phyloP scores from a whole-genome alignment of 2,888 invertebrate genomes.

The Eupithecia subumbrata region DNA sequence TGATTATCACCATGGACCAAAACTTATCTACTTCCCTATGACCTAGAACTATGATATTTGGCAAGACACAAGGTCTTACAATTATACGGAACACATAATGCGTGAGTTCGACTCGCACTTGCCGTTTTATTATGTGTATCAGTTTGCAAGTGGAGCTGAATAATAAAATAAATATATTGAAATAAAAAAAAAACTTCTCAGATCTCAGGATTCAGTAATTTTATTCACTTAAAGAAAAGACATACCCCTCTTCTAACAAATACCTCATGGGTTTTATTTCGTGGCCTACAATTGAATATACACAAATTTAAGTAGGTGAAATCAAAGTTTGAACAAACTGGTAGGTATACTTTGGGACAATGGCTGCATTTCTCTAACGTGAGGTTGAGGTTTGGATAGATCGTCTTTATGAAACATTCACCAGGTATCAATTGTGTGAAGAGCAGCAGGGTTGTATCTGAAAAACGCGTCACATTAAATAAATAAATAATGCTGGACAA shows the following conservation, averaged over 20 bases:
- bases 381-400: neutral
- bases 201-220: neutral
- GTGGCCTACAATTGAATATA: neutral
- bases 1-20: too few species aligned
- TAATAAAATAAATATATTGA: too few species aligned
- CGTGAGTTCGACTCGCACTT: too few species aligned
- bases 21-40: too few species aligned
- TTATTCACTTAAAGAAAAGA: slow-evolving; percentile 1
- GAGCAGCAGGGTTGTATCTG: neutral
- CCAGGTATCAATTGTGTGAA: neutral
- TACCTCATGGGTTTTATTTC: neutral
- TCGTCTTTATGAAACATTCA: neutral
- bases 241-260: slow-evolving; percentile 2
- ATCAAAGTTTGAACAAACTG: neutral
- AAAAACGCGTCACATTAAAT: neutral
- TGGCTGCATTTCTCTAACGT: neutral
- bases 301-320: neutral
- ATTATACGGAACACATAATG: too few species aligned
- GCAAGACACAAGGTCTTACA: too few species aligned
- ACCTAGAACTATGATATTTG: too few species aligned
- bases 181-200: neutral
- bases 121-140: too few species aligned
- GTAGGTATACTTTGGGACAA: slow-evolving; percentile 2
- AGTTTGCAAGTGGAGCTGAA: too few species aligned
- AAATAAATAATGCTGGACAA: too few species aligned